A percentile compares a stretch with the other conserved stretches of the same genome.
phyloP scores from a whole-genome alignment of 2,888 invertebrate species.

The Pegoplata infirma region DNA sequence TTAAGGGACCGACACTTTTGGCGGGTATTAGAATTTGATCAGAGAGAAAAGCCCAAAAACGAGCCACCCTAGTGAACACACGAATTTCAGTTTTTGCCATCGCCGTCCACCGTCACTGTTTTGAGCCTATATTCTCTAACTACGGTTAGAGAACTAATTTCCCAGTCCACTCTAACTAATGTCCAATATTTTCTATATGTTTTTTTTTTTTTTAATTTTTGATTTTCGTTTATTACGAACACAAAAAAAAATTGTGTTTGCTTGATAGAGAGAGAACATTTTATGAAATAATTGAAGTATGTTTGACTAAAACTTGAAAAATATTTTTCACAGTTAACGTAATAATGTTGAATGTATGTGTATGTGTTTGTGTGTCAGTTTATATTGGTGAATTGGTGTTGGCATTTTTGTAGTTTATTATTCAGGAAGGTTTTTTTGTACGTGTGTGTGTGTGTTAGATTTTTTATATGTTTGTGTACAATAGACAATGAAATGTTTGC shows the following conservation, averaged over 20 bases:
- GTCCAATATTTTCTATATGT: too few species aligned
- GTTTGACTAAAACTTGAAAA: conserved; percentile 67
- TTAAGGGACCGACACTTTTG: too few species aligned
- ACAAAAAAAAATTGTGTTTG: neutral
- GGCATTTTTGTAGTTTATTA: neutral
- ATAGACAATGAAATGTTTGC: conserved; percentile 48
- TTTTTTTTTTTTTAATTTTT: neutral
- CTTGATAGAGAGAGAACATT: conserved; percentile 32
- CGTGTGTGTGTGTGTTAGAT: conserved; percentile 8
- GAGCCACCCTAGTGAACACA: too few species aligned
- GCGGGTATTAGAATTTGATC: too few species aligned
- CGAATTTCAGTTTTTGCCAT: too few species aligned
- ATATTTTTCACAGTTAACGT: conserved; percentile 62
- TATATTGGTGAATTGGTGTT: conserved; percentile 5
- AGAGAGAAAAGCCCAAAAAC: too few species aligned
- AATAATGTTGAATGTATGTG: conserved; percentile 39
- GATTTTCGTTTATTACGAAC: neutral
- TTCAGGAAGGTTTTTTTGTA: neutral
- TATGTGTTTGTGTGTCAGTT: conserved; percentile 35
- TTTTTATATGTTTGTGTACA: conserved; percentile 8
- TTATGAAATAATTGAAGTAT: conserved; percentile 64
- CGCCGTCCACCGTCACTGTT: too few species aligned
- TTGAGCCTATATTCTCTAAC: too few species aligned
- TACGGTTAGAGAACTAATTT: too few species aligned
- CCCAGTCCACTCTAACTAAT: too few species aligned